phyloP scores from a whole-genome alignment of 2,888 invertebrate genomes.

The Mythimna ferrago region DNA sequence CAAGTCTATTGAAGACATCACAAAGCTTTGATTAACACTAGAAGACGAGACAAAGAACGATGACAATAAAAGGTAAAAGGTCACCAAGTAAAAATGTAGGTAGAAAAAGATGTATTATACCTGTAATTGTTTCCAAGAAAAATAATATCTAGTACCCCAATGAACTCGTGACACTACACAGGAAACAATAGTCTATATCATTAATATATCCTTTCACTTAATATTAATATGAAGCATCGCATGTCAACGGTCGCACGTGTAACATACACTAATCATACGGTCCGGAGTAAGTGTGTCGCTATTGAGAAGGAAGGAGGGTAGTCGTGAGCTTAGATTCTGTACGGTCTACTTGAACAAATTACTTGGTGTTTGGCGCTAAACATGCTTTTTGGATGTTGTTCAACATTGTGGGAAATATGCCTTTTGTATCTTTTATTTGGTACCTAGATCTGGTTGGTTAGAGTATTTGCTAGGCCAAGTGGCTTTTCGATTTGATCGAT shows the following conservation, averaged over 20 bases:
- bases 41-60: not conserved
- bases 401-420: constrained; percentile 2
- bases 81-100: not conserved
- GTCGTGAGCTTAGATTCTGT: constrained; percentile 60
- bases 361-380: constrained; percentile 21
- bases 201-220: constrained; percentile 28
- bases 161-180: constrained; percentile 6
- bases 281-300: constrained; percentile 44
- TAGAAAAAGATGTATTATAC: too few relatives aligned
- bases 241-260: constrained; percentile 55
- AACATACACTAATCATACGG: constrained; percentile 51
- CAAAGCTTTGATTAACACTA: not conserved
- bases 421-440: not conserved
- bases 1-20: not conserved
- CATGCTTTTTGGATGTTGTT: constrained; percentile 22
- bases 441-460: not conserved
- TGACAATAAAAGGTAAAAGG: not conserved
- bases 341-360: constrained; percentile 56
- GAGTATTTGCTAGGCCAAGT: not conserved
- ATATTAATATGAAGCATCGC: constrained; percentile 43
- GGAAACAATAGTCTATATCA: constrained; percentile 4
- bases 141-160: not conserved
- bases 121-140: not conserved
- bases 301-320: constrained; percentile 43
- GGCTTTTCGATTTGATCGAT: too few relatives aligned